Base-by-base conservation (phyloP, 2,888 invertebrate genomes). In the Oscheius sp. region DNA sequence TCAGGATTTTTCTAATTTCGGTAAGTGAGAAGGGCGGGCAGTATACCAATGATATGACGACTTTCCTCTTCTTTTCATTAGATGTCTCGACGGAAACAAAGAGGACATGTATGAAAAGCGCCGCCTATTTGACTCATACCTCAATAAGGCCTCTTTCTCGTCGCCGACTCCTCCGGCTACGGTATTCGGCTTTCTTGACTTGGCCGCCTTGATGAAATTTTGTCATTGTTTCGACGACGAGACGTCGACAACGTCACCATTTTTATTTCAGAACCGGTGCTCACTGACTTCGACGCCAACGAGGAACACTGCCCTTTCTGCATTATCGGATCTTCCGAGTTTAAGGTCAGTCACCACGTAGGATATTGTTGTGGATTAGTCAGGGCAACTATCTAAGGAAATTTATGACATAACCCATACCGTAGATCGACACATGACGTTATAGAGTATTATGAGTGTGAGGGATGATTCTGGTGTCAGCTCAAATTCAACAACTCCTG, bases 81-180 rank as follows among this genome's bases (percentile, higher is more conserved):
- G 43, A 63, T 23, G 41, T 52, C 27, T 66, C 56, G 69, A 12
- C 55, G 29, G 55, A 69, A 55, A 69, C 69, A 55, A 69, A 55
- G 56, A 55, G 69, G 45, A 16, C 35, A 49, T 27, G 49, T 66
- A 66, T 66, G 66, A 66, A 66, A 63, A 53, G 53, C 27, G 52
- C 66, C 66, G 66, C 66, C 66, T 66, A 52, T 66, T 69, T 69
- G 69, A 69, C 69, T 53, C 69, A 69, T 69, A 27, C 55, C 66
- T 66, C 66, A 66, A 35, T 35, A 35, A 35, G 3, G 35, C 35
- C 35, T 35, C 35, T 66, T 66, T 66, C 66, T 52, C 66, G 61
- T 21, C 66, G 66, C 66, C 66, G 66, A 35, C 35, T 35, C 35
- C 35, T 35, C 52, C 49, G 52, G 49, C 66, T 66, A 66, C 66